Base-by-base conservation (phyloP, 1,140 invertebrate species). In the Pectinophora gossypiella region DNA sequence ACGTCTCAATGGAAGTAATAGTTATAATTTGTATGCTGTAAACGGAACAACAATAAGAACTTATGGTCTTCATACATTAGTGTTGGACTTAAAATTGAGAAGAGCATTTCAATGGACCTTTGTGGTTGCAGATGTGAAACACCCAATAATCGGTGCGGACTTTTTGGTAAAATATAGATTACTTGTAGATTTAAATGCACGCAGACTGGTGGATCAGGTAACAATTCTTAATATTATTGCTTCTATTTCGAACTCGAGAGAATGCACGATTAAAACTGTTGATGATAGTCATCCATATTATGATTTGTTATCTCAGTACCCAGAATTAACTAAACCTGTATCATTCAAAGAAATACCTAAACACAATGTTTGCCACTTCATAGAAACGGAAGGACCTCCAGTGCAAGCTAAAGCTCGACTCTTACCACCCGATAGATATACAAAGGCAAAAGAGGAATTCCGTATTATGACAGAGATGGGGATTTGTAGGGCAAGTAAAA, bases 381-480 rank as follows among this genome's bases (percentile, higher is more conserved):
- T 56, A 21, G 36, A 52, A 32, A 73, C 57, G 5, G 54, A 36
- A 10, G 83, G 73, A 16, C 69, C 57, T 12, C 85, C 84, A 10
- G 68, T 84, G 0, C 53, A 50, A 47, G 38, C 57, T 10, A 59
- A 61, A 47, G 43, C 76, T 7, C 45, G 82, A 18, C 56, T 80
- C 2, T 48, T 88, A 7, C 47, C 53, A 13, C 53, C 53, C 20
- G 53, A 48, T 15, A 48, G 40, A n/a, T 49, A 48, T 16, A 15
- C 15, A 13, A 45, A 19, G 13, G 40, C 18, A 0, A 56, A 46
- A 36, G 27, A 56, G 23, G 47, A 49, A 23, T 56, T 56, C 36
- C 1, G 13, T 1, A 22, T 36, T 12, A 56, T 56, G 54, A 20
- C n/a, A 12, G 42, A 45, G 19, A n/a, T 47, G 10, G 54, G 54